Conservation (phyloP, 1,140 invertebrate genomes). For the Nomia melanderi region DNA sequence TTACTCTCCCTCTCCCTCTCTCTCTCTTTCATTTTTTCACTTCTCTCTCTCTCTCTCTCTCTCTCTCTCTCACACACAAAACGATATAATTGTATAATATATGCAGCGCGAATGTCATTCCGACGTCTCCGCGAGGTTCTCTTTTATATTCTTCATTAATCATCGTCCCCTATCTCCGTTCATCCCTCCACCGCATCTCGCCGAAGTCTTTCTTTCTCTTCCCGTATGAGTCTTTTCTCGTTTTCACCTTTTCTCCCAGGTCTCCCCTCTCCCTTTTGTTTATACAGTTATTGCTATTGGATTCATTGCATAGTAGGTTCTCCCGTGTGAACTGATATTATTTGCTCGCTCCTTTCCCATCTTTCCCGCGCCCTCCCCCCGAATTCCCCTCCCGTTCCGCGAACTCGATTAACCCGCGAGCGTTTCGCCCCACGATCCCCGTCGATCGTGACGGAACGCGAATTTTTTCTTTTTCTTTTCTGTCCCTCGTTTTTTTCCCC, state of each 20-base stretch:
- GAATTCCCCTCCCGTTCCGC: no score
- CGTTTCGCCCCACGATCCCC: neutral
- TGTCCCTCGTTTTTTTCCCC: no score
- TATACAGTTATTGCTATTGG: constrained; percentile 78
- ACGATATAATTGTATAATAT: constrained; percentile 45
- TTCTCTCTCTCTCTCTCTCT: neutral
- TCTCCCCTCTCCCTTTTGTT: constrained; percentile 47
- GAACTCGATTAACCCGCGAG: neutral
- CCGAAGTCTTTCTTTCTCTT: constrained; percentile 5
- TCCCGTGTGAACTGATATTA: constrained; percentile 71
- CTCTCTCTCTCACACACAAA: constrained; percentile 32
- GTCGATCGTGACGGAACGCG: neutral
- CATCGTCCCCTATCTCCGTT: constrained; percentile 10
- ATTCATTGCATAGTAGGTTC: constrained; percentile 77
- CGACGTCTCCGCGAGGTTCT: constrained; percentile 57
- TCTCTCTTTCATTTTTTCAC: constrained; percentile 1
- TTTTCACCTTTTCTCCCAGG: neutral
- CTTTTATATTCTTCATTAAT: neutral
- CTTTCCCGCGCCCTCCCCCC: neutral
- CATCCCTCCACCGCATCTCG: neutral
- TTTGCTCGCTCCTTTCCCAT: constrained; percentile 33
- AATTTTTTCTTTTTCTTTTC: neutral
- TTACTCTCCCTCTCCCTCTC: neutral
- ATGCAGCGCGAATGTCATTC: constrained; percentile 51
- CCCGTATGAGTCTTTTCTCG: constrained; percentile 4